Conservation (phyloP, 2,113 vertebrate species). For the Cacatua alba region DNA sequence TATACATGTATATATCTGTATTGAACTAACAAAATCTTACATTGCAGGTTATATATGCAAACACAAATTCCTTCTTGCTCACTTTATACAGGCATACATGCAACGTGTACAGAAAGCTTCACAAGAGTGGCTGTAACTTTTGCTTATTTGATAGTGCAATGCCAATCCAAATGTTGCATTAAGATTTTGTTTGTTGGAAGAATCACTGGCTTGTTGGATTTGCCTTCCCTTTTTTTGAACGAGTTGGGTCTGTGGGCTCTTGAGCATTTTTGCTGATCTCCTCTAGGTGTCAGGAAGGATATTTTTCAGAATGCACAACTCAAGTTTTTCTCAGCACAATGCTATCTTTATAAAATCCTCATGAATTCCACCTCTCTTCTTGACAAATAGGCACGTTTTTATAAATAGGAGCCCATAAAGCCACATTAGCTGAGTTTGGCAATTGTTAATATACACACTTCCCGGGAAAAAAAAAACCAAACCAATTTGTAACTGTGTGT, state of each 20-base stretch:
- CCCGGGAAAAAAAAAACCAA: not conserved
- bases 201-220: not conserved
- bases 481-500: not conserved
- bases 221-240: not conserved
- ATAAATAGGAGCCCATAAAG: not conserved
- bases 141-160: not conserved
- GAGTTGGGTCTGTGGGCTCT: not conserved
- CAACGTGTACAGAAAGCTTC: not conserved
- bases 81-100: not conserved
- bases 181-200: not conserved
- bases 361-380: not conserved
- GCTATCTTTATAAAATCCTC: not conserved
- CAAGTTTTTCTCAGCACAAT: not conserved
- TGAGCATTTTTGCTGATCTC: not conserved
- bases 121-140: not conserved
- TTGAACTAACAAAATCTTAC: not conserved
- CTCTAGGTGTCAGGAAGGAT: conserved; percentile 51
- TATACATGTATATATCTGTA: not conserved
- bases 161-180: not conserved
- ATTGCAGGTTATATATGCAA: not conserved
- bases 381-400: not conserved
- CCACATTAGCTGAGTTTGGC: not conserved
- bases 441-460: not conserved
- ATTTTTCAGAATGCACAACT: not conserved
- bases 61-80: not conserved